Base-by-base conservation (phyloP, 2,888 invertebrate species). In the Mythimna vitellina region DNA sequence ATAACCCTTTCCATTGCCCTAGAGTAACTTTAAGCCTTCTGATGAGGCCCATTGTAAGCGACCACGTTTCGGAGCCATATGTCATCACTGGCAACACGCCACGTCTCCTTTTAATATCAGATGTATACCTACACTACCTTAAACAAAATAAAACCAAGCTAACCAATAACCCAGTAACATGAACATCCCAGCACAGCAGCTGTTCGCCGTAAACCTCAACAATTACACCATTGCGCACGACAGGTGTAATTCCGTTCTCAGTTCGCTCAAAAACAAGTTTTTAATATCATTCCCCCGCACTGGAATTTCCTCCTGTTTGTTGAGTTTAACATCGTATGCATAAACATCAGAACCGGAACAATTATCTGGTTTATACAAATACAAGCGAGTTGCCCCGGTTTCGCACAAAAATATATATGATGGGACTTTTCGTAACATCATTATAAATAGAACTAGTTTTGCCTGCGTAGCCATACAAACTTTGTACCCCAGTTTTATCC, bases 251-350 rank as follows among this genome's bases (percentile, higher is more conserved):
- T 38, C 20, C 38, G 60, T 29, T 69, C 73, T 49, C 69, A 60
- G 46, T 68, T 10, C 14, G 25, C 22, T 20, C 29, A 49, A 69
- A 69, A 77, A 77, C 60, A 54, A 38, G 78, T 77, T 74, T 54
- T 77, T 61, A 70, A 49, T 77, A 74, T 61, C 1, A 69, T 74
- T 67, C 51, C n/a, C 17, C 10, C 1, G 8, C 38, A 0, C 49
- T 70, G 78, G 78, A 57, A 75, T 75, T 78, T 61, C 58, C 77
- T 70, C 57, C 46, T 22, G 72, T 70, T 53, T n/a, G 62, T 51
- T 78, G 51, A 56, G 46, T 63, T 53, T 38, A 46, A 38, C 78
- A 63, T 35, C 29, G 22, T 32, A 49, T 42, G 42, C 32, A 51
- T 53, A 57, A 62, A 62, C 61, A 78, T 35, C n/a, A 57, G 75